Evolutionary conservation across 2,888 invertebrate genomes (phyloP).

Genomic region (Desoria tigrina): DNA sequence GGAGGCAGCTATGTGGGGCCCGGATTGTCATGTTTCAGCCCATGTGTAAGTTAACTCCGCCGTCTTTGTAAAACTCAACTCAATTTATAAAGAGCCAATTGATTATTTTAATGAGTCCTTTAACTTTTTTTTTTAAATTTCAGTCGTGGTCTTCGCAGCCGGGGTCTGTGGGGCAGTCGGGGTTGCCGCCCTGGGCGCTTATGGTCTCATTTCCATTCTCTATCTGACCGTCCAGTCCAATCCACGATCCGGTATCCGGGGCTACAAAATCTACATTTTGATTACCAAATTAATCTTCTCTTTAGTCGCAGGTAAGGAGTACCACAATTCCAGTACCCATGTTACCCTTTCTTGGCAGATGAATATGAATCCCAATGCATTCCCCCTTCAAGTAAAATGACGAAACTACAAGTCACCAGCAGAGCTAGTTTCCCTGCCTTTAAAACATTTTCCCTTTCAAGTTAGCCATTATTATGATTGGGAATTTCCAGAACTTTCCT

Average conservation of each 20-base stretch:
- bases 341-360: not conserved
- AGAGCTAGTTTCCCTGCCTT: constrained; percentile 1
- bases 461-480: too few relatives aligned
- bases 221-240: constrained; percentile 83
- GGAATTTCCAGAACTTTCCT: not conserved
- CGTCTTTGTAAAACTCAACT: not conserved
- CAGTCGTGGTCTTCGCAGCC: constrained; percentile 80
- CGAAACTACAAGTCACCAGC: too few relatives aligned
- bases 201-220: constrained; percentile 76
- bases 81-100: too few relatives aligned
- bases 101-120: not conserved
- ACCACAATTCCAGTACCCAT: too few relatives aligned
- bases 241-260: constrained; percentile 16
- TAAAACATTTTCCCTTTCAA: too few relatives aligned
- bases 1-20: constrained; percentile 78
- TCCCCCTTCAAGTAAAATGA: too few relatives aligned
- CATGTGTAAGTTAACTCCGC: constrained; percentile 69
- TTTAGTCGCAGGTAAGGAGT: constrained; percentile 73
- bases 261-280: constrained; percentile 62
- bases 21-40: constrained; percentile 76
- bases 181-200: constrained; percentile 71
- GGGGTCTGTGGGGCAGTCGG: constrained; percentile 77
- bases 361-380: not conserved
- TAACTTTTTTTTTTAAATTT: constrained; percentile 53
- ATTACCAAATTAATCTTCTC: constrained; percentile 77